Conservation (phyloP, 2,113 vertebrate species). For the Aleadryas rufinucha region DNA sequence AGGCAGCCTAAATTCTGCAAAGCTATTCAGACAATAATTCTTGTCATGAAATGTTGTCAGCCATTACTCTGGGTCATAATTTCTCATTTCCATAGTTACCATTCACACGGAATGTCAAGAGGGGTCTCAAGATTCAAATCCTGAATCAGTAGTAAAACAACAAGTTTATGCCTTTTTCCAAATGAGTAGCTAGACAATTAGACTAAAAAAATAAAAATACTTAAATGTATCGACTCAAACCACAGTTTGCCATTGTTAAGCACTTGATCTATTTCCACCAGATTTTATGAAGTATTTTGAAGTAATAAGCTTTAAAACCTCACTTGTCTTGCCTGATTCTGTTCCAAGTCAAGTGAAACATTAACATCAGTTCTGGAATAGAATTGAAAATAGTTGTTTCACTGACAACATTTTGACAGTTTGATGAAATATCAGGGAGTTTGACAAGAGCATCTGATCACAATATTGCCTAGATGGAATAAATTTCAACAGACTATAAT, state of each 20-base stretch:
- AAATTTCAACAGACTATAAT: background rate
- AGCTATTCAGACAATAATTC: background rate
- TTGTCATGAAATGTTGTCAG: background rate
- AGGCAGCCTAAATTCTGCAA: background rate
- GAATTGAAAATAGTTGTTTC: background rate
- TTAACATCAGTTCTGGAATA: background rate
- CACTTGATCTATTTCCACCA: background rate
- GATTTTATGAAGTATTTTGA: background rate
- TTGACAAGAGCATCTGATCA: background rate
- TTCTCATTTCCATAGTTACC: background rate
- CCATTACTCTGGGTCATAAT: background rate
- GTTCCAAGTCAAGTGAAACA: background rate
- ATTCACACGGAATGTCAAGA: background rate
- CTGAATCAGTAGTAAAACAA: background rate
- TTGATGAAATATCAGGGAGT: background rate
- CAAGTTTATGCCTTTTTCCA: background rate
- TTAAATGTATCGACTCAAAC: background rate
- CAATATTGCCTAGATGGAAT: background rate
- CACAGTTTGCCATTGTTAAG: background rate
- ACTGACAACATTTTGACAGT: background rate
- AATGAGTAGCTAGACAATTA: background rate
- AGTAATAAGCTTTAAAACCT: background rate
- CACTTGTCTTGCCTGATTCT: background rate
- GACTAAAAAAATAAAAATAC: background rate
- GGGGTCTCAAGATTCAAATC: background rate